Conservation (phyloP, 2,888 invertebrate genomes). For the Eledone cirrhosa region DNA sequence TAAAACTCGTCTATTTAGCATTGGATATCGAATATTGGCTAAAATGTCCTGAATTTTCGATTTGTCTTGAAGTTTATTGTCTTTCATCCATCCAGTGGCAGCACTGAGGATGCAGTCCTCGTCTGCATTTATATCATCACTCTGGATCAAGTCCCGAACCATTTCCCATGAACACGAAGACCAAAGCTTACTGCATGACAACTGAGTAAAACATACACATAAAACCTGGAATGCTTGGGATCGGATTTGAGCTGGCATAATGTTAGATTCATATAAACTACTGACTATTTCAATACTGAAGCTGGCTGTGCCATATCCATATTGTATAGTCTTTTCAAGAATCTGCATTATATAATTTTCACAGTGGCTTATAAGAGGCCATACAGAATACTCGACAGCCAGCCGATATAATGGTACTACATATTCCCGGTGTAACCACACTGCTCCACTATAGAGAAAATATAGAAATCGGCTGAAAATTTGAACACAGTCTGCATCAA, state of each 20-base stretch:
- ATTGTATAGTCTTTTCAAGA: conserved; percentile 44
- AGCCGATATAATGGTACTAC: conserved; percentile 60
- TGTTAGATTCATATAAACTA: conserved; percentile 43
- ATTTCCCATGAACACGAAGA: conserved; percentile 48
- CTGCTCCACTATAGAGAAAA: conserved; percentile 63
- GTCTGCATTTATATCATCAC: conserved; percentile 53
- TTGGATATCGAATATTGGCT: conserved; percentile 57
- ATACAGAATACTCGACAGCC: conserved; percentile 61
- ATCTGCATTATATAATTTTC: conserved; percentile 58
- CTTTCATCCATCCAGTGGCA: conserved; percentile 62
- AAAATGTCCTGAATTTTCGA: conserved; percentile 57
- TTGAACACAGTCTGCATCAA: conserved; percentile 55
- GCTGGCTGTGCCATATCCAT: conserved; percentile 41
- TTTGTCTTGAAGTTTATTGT: conserved; percentile 57
- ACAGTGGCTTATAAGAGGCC: conserved; percentile 57
- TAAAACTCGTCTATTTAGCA: conserved; percentile 54
- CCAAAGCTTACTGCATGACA: conserved; percentile 52
- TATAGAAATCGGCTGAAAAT: conserved; percentile 62
- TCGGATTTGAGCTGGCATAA: conserved; percentile 45
- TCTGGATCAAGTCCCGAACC: conserved; percentile 53
- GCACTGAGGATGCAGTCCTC: conserved; percentile 58
- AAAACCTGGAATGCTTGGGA: conserved; percentile 53
- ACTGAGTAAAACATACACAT: conserved; percentile 50
- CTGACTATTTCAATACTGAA: conserved; percentile 44
- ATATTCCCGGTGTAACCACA: conserved; percentile 61